phyloP scores from a whole-genome alignment of 2,113 vertebrate genomes.

The Malurus melanocephalus region DNA sequence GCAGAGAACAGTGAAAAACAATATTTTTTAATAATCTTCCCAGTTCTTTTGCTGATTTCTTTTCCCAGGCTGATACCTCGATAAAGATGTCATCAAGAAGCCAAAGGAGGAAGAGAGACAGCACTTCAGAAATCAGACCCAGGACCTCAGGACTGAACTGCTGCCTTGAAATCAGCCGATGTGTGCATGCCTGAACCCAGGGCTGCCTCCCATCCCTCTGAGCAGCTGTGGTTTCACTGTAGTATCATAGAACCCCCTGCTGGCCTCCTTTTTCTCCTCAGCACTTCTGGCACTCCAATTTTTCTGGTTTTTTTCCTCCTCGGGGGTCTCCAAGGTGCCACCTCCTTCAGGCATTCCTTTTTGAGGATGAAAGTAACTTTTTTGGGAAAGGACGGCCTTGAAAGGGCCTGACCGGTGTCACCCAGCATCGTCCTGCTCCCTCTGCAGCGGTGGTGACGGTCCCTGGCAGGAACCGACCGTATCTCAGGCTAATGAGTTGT shows the following conservation, averaged over 20 bases:
- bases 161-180: fast-evolving
- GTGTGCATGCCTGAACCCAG: neutral
- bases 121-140: neutral
- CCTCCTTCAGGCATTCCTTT: neutral
- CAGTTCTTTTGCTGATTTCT: neutral
- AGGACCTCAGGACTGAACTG: neutral
- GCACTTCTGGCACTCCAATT: neutral
- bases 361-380: neutral
- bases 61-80: neutral
- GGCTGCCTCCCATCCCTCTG: neutral
- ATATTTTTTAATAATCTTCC: neutral
- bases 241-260: slow-evolving; percentile 26
- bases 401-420: neutral
- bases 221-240: slow-evolving; percentile 11
- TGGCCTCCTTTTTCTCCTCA: slow-evolving; percentile 33
- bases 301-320: neutral
- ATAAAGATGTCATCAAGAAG: neutral
- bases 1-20: neutral
- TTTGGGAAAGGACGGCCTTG: neutral
- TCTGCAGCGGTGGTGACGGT: neutral
- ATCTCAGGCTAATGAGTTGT: slow-evolving; percentile 64
- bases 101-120: neutral
- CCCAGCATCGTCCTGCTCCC: neutral
- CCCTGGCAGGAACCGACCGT: slow-evolving; percentile 5
- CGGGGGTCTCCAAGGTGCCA: neutral